A percentile compares a stretch with the other conserved stretches of the same genome.
Evolutionary conservation across 2,888 invertebrate species (phyloP).

Genomic region (Eupithecia pulchellata): DNA sequence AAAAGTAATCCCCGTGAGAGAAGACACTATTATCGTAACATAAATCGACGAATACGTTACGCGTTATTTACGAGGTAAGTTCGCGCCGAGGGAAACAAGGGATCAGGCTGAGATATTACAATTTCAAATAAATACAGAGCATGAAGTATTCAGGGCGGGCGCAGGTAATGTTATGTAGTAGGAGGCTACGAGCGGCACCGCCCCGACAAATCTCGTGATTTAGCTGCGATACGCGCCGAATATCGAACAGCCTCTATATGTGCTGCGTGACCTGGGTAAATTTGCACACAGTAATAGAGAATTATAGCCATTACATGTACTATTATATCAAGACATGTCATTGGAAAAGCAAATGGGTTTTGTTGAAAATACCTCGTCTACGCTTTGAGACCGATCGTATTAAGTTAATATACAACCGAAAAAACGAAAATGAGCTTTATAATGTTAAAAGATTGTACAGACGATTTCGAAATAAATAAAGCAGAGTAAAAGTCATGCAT

Average conservation of each 20-base stretch:
- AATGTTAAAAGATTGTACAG: too few species aligned
- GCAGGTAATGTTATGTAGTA: constrained; percentile 82
- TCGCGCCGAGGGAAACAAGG: constrained; percentile 75
- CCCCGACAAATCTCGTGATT: constrained; percentile 85
- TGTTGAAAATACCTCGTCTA: constrained; percentile 36
- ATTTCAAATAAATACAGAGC: constrained; percentile 83
- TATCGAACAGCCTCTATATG: constrained; percentile 78
- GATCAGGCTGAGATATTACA: constrained; percentile 82
- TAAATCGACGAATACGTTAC: constrained; percentile 76
- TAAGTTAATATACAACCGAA: not conserved
- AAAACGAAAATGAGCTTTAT: constrained; percentile 1
- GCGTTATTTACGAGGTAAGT: constrained; percentile 78
- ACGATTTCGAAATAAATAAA: constrained; percentile 26
- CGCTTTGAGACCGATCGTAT: constrained; percentile 31
- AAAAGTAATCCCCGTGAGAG: constrained; percentile 59
- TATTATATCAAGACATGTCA: constrained; percentile 45
- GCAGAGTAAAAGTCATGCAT: constrained; percentile 44
- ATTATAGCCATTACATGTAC: constrained; percentile 70
- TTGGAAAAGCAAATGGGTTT: constrained; percentile 37
- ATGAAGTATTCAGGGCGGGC: constrained; percentile 83
- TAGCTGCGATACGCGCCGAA: constrained; percentile 82
- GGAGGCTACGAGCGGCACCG: constrained; percentile 48
- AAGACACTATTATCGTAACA: constrained; percentile 71
- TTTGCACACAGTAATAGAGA: constrained; percentile 79
- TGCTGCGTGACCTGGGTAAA: constrained; percentile 81